Evolutionary conservation across 2,113 vertebrate genomes (phyloP), one percentile per base, ranked within the genome.

Genomic region (Plecturocebus donacophilus): DNA sequence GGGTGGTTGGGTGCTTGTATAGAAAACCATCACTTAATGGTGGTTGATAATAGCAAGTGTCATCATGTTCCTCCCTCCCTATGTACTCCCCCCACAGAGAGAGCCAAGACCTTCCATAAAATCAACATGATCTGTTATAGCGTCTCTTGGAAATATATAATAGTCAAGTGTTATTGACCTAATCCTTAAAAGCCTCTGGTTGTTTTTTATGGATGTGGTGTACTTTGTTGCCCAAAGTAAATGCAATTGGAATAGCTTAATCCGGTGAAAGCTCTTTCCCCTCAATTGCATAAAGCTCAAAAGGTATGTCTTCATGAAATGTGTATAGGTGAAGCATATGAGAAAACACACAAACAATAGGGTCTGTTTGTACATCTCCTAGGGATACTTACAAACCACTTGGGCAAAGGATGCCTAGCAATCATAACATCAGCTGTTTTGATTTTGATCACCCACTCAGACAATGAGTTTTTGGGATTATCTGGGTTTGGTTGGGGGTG

Each of bases 361-460:
- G n/a, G 38, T 92, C 92, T 97, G 52, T 92, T 91, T 97, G 71
- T 82, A 75, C 88, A 0, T 95, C 97, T 98, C 95, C 98, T 89
- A 40, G 83, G 73, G 87, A 81, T 93, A 25, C 80, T 97, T 97
- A 97, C 95, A 92, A 89, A 97, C 80, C 92, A 96, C 82, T 82
- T 93, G 75, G 66, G 90, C 88, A 97, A 98, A 97, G 91, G 56
- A 94, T 95, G 91, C 71, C 45, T 49, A 93, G 73, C 73, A 89
- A 95, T 94, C 95, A 97, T 95, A 77, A 91, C 94, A 90, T 97
- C 96, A 97, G 75, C 97, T 98, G 56, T 91, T 98, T 97, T 94
- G 91, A 49, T 92, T 98, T 98, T 97, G 85, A 98, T 98, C 96
- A 95, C 92, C 91, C 75, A 66, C 86, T 95, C 92, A 97, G 97